Conservation (phyloP, 2,113 vertebrate genomes). For the Pyrgilauda ruficollis region DNA sequence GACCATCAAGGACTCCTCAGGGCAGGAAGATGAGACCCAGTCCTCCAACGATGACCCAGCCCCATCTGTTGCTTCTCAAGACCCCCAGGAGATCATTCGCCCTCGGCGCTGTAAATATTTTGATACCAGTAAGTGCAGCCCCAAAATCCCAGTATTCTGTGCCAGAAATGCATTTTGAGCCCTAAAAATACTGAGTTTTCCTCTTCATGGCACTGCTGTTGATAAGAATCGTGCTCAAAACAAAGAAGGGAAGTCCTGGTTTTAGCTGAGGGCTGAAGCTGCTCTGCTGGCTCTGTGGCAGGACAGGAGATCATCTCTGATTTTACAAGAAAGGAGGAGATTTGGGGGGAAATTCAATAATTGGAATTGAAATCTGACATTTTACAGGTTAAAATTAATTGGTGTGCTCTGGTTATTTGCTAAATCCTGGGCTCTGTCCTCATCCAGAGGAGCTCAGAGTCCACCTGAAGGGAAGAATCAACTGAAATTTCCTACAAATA, state of each 20-base stretch:
- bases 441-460: background rate
- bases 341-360: background rate
- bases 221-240: background rate
- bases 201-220: background rate
- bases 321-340: background rate
- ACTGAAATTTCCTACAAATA: background rate
- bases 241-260: background rate
- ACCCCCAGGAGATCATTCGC: constrained; percentile 86
- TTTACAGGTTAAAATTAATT: background rate
- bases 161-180: background rate
- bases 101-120: constrained; percentile 91
- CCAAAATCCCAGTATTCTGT: background rate
- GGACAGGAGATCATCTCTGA: background rate
- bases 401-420: background rate
- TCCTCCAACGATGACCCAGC: constrained; percentile 82
- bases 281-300: background rate
- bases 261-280: background rate
- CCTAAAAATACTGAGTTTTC: background rate
- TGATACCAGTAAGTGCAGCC: constrained; percentile 83
- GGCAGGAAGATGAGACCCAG: constrained; percentile 82
- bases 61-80: constrained; percentile 80
- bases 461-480: background rate
- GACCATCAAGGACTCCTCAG: constrained; percentile 82
- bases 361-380: too few species aligned
- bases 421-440: background rate